Evolutionary conservation across 2,888 invertebrate genomes (phyloP).

Genomic region (Dynastes maya): DNA sequence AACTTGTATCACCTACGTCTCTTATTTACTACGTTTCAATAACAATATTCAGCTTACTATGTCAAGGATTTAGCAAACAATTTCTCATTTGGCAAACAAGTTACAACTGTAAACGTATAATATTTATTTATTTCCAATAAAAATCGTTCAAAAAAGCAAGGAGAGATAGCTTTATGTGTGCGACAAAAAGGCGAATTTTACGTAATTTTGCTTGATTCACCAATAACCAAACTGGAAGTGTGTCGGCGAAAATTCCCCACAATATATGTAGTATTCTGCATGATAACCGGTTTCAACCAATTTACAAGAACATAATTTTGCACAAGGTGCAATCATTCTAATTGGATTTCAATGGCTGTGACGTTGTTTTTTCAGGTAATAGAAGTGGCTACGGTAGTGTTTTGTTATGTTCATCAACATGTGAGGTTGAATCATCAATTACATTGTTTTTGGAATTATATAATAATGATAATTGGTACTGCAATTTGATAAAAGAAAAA

Average conservation of each 20-base stretch:
- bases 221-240: background rate
- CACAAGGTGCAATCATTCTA: background rate
- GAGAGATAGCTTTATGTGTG: background rate
- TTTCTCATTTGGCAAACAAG: background rate
- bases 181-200: background rate
- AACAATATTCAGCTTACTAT: conserved; percentile 25
- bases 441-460: too few species aligned
- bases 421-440: too few species aligned
- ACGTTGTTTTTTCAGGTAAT: background rate
- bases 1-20: background rate
- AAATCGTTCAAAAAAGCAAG: background rate
- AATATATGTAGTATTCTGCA: background rate
- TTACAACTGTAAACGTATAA: background rate
- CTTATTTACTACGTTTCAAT: background rate
- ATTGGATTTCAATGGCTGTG: background rate
- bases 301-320: background rate
- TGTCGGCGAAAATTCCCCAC: background rate
- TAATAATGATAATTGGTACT: too few species aligned
- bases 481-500: too few species aligned
- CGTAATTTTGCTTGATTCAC: background rate
- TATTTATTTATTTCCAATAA: background rate
- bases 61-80: conserved; percentile 32
- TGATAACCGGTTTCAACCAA: background rate
- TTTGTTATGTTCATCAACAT: too few species aligned
- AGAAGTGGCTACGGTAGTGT: too few species aligned